Evolutionary conservation across 2,113 vertebrate species (phyloP).

Genomic region (Polypterus senegalus): DNA sequence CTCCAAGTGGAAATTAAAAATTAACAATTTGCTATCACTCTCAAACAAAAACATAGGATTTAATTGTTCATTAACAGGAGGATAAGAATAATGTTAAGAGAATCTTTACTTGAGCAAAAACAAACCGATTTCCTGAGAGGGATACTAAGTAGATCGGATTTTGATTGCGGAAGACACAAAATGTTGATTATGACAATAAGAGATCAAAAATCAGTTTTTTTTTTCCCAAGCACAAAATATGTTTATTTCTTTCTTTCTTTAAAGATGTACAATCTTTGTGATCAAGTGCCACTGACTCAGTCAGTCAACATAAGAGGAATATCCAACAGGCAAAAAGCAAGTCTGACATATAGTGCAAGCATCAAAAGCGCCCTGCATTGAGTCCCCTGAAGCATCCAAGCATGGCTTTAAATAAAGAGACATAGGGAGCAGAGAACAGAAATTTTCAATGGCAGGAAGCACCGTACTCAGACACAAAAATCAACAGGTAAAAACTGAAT

Average conservation of each 20-base stretch:
- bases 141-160: too few relatives aligned
- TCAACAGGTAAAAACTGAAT: slow-evolving; percentile 67
- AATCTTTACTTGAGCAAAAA: too few relatives aligned
- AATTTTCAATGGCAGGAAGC: slow-evolving; percentile 71
- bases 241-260: slow-evolving; percentile 86
- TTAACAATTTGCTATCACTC: too few relatives aligned
- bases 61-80: too few relatives aligned
- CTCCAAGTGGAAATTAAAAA: too few relatives aligned
- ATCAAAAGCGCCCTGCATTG: slow-evolving; percentile 38
- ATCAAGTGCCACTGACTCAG: slow-evolving; percentile 58
- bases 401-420: slow-evolving; percentile 48
- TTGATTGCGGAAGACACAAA: background rate
- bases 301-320: slow-evolving; percentile 48
- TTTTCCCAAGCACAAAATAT: slow-evolving; percentile 81
- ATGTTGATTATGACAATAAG: slow-evolving; percentile 15
- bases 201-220: background rate
- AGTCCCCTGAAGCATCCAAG: slow-evolving; percentile 46
- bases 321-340: slow-evolving; percentile 57
- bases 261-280: slow-evolving; percentile 66
- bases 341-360: slow-evolving; percentile 51
- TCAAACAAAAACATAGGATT: too few relatives aligned
- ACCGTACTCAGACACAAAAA: slow-evolving; percentile 63
- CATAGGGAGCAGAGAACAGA: slow-evolving; percentile 69
- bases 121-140: too few relatives aligned
- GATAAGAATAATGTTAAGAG: too few relatives aligned